Conservation (phyloP, 2,797 vertebrate species). For the Dendrocincla fuliginosa region DNA sequence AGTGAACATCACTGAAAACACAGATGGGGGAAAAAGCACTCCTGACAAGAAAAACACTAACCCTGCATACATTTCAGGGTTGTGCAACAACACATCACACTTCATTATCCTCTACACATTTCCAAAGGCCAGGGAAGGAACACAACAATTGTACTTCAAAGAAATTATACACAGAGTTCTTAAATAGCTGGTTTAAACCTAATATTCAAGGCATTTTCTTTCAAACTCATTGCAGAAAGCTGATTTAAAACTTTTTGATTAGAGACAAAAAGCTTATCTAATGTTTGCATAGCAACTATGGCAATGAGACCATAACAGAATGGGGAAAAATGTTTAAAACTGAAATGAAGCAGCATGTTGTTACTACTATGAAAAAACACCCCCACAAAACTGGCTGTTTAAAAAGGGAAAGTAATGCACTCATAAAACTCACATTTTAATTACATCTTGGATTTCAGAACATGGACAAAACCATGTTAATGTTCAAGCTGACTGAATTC, state of each 20-base stretch:
- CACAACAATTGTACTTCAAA: neutral
- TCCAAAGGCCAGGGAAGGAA: neutral
- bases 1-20: fast-evolving
- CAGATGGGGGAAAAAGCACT: neutral
- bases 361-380: neutral
- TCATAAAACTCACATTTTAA: neutral
- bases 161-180: neutral
- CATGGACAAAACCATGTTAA: neutral
- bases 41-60: neutral
- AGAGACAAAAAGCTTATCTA: neutral
- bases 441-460: neutral
- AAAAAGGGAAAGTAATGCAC: neutral
- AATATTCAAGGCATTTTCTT: neutral
- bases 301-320: neutral
- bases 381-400: neutral
- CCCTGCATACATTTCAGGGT: neutral
- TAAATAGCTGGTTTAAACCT: neutral
- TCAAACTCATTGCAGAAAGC: neutral
- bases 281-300: neutral
- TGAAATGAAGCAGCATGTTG: neutral
- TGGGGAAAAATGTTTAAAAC: neutral
- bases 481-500: neutral
- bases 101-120: neutral
- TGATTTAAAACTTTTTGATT: neutral
- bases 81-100: neutral